Evolutionary conservation across 2,113 vertebrate species (phyloP), one percentile per base, ranked within the genome.

Genomic region (Noturus placidus): DNA sequence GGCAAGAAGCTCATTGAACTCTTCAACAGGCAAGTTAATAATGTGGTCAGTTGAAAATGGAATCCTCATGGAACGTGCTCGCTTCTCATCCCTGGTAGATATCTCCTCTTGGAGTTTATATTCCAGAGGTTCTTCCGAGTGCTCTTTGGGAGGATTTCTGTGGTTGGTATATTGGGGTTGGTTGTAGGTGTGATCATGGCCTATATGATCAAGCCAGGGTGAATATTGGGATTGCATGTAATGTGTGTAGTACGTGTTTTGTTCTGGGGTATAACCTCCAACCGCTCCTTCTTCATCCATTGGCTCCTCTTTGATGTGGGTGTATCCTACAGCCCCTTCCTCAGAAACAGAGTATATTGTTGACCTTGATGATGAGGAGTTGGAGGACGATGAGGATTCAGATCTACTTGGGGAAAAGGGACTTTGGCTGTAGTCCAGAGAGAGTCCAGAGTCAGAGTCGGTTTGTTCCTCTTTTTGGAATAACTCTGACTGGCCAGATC

Each of bases 101-200:
- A 96, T 95, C 65, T 95, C 96, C 20, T 95, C 94, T 85, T 97
- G 88, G 9, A 95, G 91, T 27, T 95, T 92, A 70, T 80, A 87
- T 52, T 0, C 86, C 46, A 90, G 83, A 3, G 81, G 20, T 33
- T 88, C 77, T 20, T 89, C 70, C 7, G 80, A 25, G 6, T 35
- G 20, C 27, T 89, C 77, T 59, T 90, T 88, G 90, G 19, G 11
- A 1, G 74, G 3, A 0, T 95, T 95, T 54, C 95, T 96, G 83
- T 96, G 95, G 87, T 93, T 87, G 61, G 69, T 42, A 91, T 85
- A 2, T 91, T 92, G 92, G 0, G 95, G 96, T 92, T 97, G 97
- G 95, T 97, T 97, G 91, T 99, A 99, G 0, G 97, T 98, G 92
- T 99, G 98, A 93, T 99, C 97, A 82, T 99, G 98, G 85, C 94